Conservation (phyloP, 2,113 vertebrate genomes). For the Cervus canadensis region DNA sequence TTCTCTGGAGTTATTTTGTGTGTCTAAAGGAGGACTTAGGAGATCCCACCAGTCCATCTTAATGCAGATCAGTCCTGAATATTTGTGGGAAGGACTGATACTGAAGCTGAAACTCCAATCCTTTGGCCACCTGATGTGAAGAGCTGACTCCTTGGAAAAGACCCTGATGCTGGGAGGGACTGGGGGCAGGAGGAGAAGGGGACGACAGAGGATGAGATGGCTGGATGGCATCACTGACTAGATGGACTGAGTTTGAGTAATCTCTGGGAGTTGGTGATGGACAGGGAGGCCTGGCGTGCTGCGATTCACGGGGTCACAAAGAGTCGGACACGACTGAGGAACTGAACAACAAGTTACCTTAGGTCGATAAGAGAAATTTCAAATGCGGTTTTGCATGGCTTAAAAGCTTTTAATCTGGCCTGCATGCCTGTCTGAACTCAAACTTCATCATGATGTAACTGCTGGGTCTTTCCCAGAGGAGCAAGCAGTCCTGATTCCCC, state of each 20-base stretch:
- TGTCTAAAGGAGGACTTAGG: background rate
- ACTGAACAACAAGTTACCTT: background rate
- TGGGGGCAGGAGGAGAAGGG: background rate
- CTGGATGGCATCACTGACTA: background rate
- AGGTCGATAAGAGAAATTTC: too few relatives aligned
- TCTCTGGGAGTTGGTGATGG: accelerated
- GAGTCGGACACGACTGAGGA: accelerated
- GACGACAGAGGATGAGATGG: background rate
- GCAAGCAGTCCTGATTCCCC: too few relatives aligned
- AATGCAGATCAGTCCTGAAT: background rate
- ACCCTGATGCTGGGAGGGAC: background rate
- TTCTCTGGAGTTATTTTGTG: background rate
- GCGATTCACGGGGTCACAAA: accelerated
- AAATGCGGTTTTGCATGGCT: too few relatives aligned
- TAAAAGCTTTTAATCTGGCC: too few relatives aligned
- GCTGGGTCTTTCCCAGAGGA: background rate
- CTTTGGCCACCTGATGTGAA: background rate
- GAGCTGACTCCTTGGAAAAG: background rate
- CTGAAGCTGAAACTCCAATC: background rate
- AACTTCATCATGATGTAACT: too few relatives aligned
- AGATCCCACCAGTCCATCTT: background rate
- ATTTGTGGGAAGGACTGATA: background rate
- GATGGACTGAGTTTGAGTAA: background rate
- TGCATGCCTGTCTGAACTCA: too few relatives aligned
- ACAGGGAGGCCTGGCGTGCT: background rate